phyloP scores from a whole-genome alignment of 1,140 invertebrate species.

The Acromyrmex echinatior region DNA sequence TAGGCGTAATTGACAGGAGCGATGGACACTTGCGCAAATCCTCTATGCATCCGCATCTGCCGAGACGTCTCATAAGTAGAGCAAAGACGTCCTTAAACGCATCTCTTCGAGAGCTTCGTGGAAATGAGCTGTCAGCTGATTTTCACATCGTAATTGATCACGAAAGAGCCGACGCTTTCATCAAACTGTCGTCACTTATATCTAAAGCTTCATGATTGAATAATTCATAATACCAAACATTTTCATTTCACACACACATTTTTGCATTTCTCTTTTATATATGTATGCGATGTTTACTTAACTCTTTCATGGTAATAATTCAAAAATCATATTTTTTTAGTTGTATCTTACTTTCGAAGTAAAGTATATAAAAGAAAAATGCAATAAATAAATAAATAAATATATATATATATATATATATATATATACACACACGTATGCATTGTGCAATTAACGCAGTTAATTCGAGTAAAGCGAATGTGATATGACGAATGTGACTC shows the following conservation, averaged over 20 bases:
- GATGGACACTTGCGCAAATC: slow-evolving; percentile 43
- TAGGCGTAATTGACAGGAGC: slow-evolving; percentile 46
- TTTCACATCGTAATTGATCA: slow-evolving; percentile 57
- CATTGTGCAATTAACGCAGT: neutral
- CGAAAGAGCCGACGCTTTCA: slow-evolving; percentile 25
- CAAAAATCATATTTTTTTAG: too few species aligned
- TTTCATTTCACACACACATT: neutral
- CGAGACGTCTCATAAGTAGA: slow-evolving; percentile 50
- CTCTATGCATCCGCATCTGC: slow-evolving; percentile 24
- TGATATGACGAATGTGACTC: neutral
- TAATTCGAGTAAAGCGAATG: neutral
- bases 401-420: too few species aligned
- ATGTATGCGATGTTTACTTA: neutral
- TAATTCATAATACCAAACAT: slow-evolving; percentile 11
- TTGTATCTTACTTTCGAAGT: too few species aligned
- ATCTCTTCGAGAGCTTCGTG: slow-evolving; percentile 21
- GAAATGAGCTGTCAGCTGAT: slow-evolving; percentile 53
- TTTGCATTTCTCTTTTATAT: neutral
- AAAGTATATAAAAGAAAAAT: neutral
- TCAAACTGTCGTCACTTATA: slow-evolving; percentile 26
- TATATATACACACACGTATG: neutral
- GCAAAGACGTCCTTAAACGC: slow-evolving; percentile 42
- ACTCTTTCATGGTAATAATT: too few species aligned
- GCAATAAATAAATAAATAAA: neutral
- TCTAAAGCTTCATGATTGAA: neutral